phyloP scores from a whole-genome alignment of 2,888 invertebrate species.

The Fissipunctia ypsillon region DNA sequence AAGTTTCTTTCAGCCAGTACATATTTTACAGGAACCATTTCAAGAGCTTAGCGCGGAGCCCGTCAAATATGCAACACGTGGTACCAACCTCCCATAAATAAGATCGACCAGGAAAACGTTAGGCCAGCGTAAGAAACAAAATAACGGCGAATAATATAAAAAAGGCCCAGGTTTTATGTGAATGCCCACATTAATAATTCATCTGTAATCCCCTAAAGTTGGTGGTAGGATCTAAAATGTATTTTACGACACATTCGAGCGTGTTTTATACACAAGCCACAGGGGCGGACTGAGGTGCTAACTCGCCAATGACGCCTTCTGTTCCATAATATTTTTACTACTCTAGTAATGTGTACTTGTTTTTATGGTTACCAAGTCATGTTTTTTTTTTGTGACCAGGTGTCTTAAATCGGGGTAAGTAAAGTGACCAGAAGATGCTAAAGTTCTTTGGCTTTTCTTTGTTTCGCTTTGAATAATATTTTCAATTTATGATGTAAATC shows the following conservation, averaged over 20 bases:
- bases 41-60: conserved; percentile 54
- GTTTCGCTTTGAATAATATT: no score
- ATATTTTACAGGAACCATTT: conserved; percentile 54
- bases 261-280: conserved; percentile 75
- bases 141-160: conserved; percentile 76
- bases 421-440: neutral
- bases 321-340: conserved; percentile 49
- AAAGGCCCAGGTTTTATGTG: conserved; percentile 81
- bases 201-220: conserved; percentile 85
- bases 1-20: conserved; percentile 45
- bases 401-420: conserved; percentile 2
- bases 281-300: conserved; percentile 67
- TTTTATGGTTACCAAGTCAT: conserved; percentile 32
- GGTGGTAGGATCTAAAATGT: conserved; percentile 80
- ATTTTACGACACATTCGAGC: conserved; percentile 84
- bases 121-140: conserved; percentile 68
- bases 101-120: conserved; percentile 68
- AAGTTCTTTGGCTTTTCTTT: neutral
- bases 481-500: no score
- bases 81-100: conserved; percentile 63
- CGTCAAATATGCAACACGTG: conserved; percentile 67
- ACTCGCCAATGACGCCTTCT: conserved; percentile 56
- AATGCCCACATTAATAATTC: conserved; percentile 88
- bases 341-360: conserved; percentile 38
- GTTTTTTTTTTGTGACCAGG: conserved; percentile 10